phyloP scores from a whole-genome alignment of 1,140 invertebrate species.

The Calephelis virginiensis region DNA sequence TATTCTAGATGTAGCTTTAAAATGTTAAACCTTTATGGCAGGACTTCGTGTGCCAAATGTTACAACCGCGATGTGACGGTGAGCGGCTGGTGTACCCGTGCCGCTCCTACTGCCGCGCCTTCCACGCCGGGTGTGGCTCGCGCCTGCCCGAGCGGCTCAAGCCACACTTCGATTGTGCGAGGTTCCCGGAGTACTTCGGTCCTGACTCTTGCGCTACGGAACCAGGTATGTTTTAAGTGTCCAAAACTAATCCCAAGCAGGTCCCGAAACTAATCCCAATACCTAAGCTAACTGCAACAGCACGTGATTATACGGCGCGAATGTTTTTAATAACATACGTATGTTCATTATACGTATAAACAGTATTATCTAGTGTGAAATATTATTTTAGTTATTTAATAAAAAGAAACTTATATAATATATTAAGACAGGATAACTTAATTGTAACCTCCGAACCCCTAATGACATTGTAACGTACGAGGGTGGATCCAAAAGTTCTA shows the following conservation, averaged over 20 bases:
- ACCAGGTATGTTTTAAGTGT: constrained; percentile 80
- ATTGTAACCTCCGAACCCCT: too few species aligned
- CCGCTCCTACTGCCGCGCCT: constrained; percentile 90
- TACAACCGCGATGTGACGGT: constrained; percentile 87
- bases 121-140: constrained; percentile 89
- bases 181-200: constrained; percentile 88
- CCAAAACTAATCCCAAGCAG: not conserved
- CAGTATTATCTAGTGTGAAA: too few species aligned
- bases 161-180: constrained; percentile 86
- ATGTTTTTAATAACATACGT: too few species aligned
- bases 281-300: too few species aligned
- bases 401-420: too few species aligned
- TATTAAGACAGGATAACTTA: too few species aligned
- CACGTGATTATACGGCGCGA: too few species aligned
- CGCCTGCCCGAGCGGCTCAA: constrained; percentile 85
- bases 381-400: too few species aligned
- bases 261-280: too few species aligned
- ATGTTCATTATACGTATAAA: too few species aligned
- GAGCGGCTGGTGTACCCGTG: constrained; percentile 84
- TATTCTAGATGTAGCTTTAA: constrained; percentile 2
- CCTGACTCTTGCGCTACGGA: constrained; percentile 86
- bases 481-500: too few species aligned
- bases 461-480: too few species aligned
- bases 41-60: constrained; percentile 90
- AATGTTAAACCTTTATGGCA: constrained; percentile 52